Percentiles rank a stretch among this genome's conserved stretches.
Evolutionary conservation across 2,888 invertebrate species (phyloP).

Genomic region (Troides helena): DNA sequence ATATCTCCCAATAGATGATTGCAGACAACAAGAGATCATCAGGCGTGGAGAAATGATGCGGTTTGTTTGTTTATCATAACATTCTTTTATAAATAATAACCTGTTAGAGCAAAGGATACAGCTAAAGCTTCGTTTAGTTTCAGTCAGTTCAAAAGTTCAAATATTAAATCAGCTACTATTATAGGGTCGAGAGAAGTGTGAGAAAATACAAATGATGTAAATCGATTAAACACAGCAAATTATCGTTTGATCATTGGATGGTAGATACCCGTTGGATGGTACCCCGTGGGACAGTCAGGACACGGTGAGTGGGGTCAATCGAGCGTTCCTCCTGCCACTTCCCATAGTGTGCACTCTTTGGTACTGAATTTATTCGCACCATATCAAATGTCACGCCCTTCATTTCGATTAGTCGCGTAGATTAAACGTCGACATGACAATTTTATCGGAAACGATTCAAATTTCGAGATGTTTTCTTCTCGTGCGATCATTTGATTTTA

Average conservation of each 20-base stretch:
- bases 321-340: conserved; percentile 44
- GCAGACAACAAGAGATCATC: no score
- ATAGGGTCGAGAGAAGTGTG: conserved; percentile 12
- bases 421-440: conserved; percentile 31
- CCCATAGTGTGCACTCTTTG: conserved; percentile 48
- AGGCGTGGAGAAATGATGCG: no score
- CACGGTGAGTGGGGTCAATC: conserved; percentile 56
- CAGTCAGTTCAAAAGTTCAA: background rate
- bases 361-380: conserved; percentile 45
- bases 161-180: background rate
- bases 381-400: conserved; percentile 65
- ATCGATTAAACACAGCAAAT: conserved; percentile 49
- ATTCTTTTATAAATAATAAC: background rate
- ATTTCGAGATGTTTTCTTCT: background rate
- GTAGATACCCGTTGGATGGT: conserved; percentile 23
- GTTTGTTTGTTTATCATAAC: background rate
- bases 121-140: background rate
- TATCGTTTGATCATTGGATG: conserved; percentile 44
- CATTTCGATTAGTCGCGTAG: conserved; percentile 36
- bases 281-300: conserved; percentile 51
- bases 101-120: background rate
- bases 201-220: conserved; percentile 41
- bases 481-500: background rate
- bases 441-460: conserved; percentile 22
- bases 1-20: no score